These are phyloP conservation scores for Harpegnathos saltator DNA, from an alignment of 1,140 invertebrate genomes.

Conservation along the genomic window DNA sequence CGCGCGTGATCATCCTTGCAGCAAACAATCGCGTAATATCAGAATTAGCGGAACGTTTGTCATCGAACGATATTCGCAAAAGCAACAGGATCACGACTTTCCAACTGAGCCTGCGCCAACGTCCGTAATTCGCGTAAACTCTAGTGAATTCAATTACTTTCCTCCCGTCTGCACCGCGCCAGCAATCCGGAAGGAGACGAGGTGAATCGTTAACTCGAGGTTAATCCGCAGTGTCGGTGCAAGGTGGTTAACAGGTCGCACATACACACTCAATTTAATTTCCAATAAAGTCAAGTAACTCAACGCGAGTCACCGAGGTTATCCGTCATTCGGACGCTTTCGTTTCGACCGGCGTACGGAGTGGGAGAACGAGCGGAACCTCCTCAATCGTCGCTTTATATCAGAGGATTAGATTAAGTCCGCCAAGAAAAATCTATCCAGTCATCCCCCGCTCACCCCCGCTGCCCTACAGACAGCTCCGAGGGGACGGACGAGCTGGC, in stretches of 20 bases:
- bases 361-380: constrained; percentile 58
- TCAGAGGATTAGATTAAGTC: constrained; percentile 85
- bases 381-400: constrained; percentile 81
- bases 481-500: constrained; percentile 59
- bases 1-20: no score
- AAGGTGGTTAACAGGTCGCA: background rate
- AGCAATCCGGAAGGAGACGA: background rate
- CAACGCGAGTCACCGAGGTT: constrained; percentile 27
- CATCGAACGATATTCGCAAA: background rate
- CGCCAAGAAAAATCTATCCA: constrained; percentile 84
- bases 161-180: background rate
- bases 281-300: constrained; percentile 19
- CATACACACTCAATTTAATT: constrained; percentile 29
- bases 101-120: background rate
- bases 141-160: background rate
- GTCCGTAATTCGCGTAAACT: background rate
- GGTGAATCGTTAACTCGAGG: background rate
- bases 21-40: no score
- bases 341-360: constrained; percentile 17
- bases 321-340: constrained; percentile 47
- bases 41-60: background rate
- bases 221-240: background rate
- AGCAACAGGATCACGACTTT: background rate
- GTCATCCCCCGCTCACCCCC: background rate
- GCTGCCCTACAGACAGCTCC: background rate